Evolutionary conservation across 2,888 invertebrate species (phyloP), one percentile per base, ranked within the genome.

Genomic region (Ptychoptera albimana): DNA sequence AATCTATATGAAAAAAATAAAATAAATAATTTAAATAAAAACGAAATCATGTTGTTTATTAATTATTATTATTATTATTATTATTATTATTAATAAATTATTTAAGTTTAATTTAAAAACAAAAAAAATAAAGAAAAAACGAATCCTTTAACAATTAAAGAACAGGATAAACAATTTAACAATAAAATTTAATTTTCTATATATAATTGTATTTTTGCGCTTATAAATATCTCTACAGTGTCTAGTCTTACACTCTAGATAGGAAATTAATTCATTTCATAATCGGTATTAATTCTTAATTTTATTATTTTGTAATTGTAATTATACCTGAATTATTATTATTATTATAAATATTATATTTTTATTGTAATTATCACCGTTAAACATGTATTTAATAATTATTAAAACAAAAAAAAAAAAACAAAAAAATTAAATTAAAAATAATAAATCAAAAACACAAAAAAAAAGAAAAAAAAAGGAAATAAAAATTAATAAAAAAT

Each of bases 401-500:
- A 14, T 39, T n/a, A n/a, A 14, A 40, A 7, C 8, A 5, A 31
- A 37, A 11, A 13, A 31, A 42, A 44, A 31, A 44, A 44, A 43
- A 46, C 34, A 29, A 11, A 31, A 34, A 11, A 7, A 32, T 7
- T 11, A 11, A 32, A 32, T 4, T 12, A 34, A 36, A 46, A 45
- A 42, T 41, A 40, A 42, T 15, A 41, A 43, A 38, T 39, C 37
- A 35, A 45, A 39, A 36, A 35, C 32, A 42, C 11, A 42, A 45
- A 12, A 40, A 45, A 32, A 42, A 38, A 40, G 39, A 29, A 37
- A 39, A 44, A 40, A 38, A 39, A 47, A 38, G 9, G 30, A 39
- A 44, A 42, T 30, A 46, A 44, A 46, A 36, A 39, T 42, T 37
- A 37, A 30, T 29, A 41, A 36, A 46, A 46, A 39, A 35, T 40